A percentile compares a stretch with the other conserved stretches of the same genome.
Conservation (phyloP, 37 sponge, comb jelly and placozoan species). For the Ianthella basta region DNA sequence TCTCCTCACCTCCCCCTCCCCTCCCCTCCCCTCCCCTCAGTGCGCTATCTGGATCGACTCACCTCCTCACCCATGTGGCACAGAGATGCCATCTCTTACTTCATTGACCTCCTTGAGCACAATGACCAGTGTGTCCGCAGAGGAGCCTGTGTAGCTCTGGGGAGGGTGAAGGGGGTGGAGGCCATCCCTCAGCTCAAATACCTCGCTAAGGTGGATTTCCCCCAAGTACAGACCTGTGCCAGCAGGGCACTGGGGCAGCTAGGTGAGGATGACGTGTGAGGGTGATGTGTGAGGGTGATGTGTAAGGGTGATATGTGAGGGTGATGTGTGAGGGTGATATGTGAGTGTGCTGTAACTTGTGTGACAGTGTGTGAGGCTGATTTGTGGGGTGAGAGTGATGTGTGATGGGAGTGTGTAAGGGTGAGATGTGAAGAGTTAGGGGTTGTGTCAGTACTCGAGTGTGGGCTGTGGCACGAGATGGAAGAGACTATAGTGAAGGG, state of each 20-base stretch:
- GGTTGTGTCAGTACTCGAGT: no score
- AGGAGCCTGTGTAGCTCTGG: conserved; percentile 70
- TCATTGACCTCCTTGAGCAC: conserved; percentile 64
- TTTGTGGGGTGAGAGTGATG: no score
- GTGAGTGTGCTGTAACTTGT: no score
- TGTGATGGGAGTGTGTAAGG: no score
- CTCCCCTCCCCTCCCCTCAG: conserved; percentile 5
- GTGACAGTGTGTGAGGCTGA: no score
- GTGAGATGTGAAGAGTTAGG: no score
- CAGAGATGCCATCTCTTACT: conserved; percentile 58
- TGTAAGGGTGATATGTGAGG: neutral
- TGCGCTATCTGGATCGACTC: conserved; percentile 33
- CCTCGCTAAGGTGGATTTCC: conserved; percentile 52
- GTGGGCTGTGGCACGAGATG: no score
- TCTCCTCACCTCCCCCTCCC: neutral
- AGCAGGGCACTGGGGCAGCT: conserved; percentile 43
- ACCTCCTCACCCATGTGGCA: neutral
- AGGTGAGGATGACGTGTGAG: conserved; percentile 36
- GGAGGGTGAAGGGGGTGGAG: conserved; percentile 43
- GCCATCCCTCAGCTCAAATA: conserved; percentile 59
- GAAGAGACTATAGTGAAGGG: no score
- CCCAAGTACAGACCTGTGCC: conserved; percentile 52
- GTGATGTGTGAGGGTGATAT: neutral
- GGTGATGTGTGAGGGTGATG: neutral
- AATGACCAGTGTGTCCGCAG: conserved; percentile 63